Base-by-base conservation (phyloP, 2,797 vertebrate species). In the Silurus aristotelis region DNA sequence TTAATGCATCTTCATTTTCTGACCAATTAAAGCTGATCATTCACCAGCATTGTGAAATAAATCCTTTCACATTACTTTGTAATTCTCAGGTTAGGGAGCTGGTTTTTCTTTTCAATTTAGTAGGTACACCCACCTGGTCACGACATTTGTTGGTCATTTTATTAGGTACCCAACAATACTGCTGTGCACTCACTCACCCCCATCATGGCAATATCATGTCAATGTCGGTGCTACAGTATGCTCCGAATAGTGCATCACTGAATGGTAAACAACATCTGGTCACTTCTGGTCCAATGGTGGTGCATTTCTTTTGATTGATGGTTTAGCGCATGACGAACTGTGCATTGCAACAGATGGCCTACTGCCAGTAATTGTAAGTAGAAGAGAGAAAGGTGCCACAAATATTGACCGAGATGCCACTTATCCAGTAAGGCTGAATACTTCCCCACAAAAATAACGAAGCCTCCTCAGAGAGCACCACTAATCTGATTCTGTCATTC, bases 401-500 rank as follows among this genome's bases (percentile, higher is more conserved):
- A 61, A 43, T 78, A 78, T n/a, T 78, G 76, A 78, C 76, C 58
- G 58, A n/a, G 38, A 63, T 43, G 76, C 38, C 56, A 61, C 20
- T 61, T 38, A 43, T 78, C 56, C 19, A 43, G 58, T 61, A 43
- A 78, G 60, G 55, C 76, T 78, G 10, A 43, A 78, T 56, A 27
- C n/a, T 15, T 58, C 13, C 72, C 22, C 48, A 38, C 17, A 58
- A 76, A 78, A 55, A 38, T 38, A 38, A 60, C 27, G 64, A 52
- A 27, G 61, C 27, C 5, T 77, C 75, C 56, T 12, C 15, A 38
- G 27, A 38, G 27, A 77, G 75, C 75, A 43, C 12, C 31, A 60
- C 75, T 13, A 77, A 60, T 38, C 27, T 38, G 52, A 58, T 76
- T 58, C 52, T 31, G 73, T 27, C n/a, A 27, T 48, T 66, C 78